phyloP scores from a whole-genome alignment of 2,797 vertebrate genomes.

The Rhadinocentrus ornatus region DNA sequence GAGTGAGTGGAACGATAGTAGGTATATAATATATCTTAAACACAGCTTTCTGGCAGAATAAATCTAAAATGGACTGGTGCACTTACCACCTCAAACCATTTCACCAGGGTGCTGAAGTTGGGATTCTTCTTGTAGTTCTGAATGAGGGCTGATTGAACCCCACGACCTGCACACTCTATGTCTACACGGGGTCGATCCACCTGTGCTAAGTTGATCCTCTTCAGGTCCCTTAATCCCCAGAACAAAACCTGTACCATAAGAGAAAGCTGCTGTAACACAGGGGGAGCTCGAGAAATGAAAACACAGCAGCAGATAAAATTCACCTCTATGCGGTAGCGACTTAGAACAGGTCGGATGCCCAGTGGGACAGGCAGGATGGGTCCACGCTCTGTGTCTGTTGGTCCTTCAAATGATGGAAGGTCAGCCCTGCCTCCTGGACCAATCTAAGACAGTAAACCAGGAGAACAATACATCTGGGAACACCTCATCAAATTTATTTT shows the following conservation, averaged over 20 bases:
- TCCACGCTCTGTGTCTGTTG: conserved; percentile 88
- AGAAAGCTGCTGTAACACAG: background rate
- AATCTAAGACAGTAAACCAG: conserved; percentile 77
- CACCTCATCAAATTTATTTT: conserved; percentile 6
- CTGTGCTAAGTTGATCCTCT: conserved; percentile 95
- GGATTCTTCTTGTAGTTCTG: conserved; percentile 99
- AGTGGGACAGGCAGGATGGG: conserved; percentile 94
- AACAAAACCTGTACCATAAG: conserved; percentile 87
- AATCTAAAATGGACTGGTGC: background rate
- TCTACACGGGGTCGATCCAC: conserved; percentile 96
- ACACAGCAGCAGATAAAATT: conserved; percentile 14
- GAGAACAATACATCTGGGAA: background rate
- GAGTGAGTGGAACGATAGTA: too few species aligned
- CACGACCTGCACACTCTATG: conserved; percentile 94
- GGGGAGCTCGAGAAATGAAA: background rate
- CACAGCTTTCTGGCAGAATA: background rate
- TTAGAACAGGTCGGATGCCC: conserved; percentile 93
- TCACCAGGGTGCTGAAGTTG: conserved; percentile 96
- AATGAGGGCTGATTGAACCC: conserved; percentile 94
- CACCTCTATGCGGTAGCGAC: conserved; percentile 97
- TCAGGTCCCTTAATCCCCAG: conserved; percentile 96
- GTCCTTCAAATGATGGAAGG: conserved; percentile 90
- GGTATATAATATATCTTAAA: background rate
- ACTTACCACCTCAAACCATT: conserved; percentile 99
- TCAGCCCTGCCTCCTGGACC: conserved; percentile 90